Base-by-base conservation (phyloP, 2,797 vertebrate species). In the Clarias laeviceps region DNA sequence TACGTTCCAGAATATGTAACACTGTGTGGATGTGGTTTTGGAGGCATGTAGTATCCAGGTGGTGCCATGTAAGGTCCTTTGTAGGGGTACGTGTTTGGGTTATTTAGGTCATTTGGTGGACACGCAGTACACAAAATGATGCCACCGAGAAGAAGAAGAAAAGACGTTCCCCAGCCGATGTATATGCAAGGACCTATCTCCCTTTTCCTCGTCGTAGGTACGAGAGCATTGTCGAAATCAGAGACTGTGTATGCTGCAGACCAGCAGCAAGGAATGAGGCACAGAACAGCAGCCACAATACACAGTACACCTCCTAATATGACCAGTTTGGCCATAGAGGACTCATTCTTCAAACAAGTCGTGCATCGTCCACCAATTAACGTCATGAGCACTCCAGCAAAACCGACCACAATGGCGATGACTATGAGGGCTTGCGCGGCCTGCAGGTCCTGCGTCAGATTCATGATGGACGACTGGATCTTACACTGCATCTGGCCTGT, bases 401-500 rank as follows among this genome's bases (percentile, higher is more conserved):
- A 92, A 79, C 89, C 91, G 1, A 95, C 1, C 2, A 96, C 14
- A 7, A 97, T 90, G 45, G 94, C 29, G 85, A 96, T 89, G 91
- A 95, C 85, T 83, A 91, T 92, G 76, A 96, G 91, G 0, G 95
- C 95, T 1, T 91, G 90, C 9, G 93, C 93, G 0, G 94, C 92
- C 82, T 96, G 95, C 56, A 96, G 91, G 66, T 96, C 95, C 6
- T 70, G 82, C 0, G 91, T 73, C 84, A 95, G 76, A 3, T 1
- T 86, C 94, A 95, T 80, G 34, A 96, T 17, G 0, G 94, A 94
- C 0, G 93, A 90, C 2, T 93, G 91, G 61, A 95, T 87, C 50
- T 54, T 92, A 83, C 95, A 96, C 91, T 96, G 95, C 96, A 96
- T 96, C 91, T 96, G 96, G 0, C 96, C 96, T 0, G 96, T 96